Percentiles rank a stretch among this genome's conserved stretches.
These are phyloP conservation scores for Leptura quadrifasciata DNA, from an alignment of 2,888 invertebrate genomes.

Conservation along the genomic window DNA sequence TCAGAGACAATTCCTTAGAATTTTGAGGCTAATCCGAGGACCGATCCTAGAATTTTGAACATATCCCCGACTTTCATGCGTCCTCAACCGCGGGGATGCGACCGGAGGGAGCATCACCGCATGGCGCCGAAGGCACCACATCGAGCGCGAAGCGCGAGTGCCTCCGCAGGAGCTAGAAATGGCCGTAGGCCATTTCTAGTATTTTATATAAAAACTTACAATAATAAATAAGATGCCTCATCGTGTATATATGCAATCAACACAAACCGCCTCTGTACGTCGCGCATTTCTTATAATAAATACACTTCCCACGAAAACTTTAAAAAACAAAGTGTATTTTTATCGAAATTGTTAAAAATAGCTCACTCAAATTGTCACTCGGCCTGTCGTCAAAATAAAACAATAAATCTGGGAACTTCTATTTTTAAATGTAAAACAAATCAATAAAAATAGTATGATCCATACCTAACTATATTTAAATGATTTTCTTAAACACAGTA, in stretches of 20 bases:
- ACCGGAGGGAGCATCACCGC: too few species aligned
- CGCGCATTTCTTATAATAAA: not conserved
- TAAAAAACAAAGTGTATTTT: constrained; percentile 5
- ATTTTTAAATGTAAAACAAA: constrained; percentile 11
- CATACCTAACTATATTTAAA: not conserved
- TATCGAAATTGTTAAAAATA: constrained; percentile 4
- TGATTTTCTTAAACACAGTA: not conserved
- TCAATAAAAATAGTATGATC: constrained; percentile 4
- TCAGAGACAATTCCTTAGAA: too few species aligned
- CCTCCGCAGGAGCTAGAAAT: too few species aligned
- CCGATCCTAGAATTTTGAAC: too few species aligned
- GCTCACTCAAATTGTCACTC: not conserved
- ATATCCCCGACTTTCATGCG: too few species aligned
- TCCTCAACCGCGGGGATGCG: too few species aligned
- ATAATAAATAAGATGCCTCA: not conserved
- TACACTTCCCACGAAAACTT: constrained; percentile 15
- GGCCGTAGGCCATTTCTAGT: too few species aligned
- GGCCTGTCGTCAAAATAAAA: constrained; percentile 19
- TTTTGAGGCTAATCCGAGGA: too few species aligned
- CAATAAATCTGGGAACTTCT: not conserved
- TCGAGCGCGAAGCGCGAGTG: too few species aligned
- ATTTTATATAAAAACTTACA: too few species aligned
- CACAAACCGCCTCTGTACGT: not conserved
- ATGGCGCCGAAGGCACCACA: too few species aligned
- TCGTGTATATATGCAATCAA: not conserved